Base-by-base conservation (phyloP, 2,113 vertebrate genomes). In the Sorex fumeus region DNA sequence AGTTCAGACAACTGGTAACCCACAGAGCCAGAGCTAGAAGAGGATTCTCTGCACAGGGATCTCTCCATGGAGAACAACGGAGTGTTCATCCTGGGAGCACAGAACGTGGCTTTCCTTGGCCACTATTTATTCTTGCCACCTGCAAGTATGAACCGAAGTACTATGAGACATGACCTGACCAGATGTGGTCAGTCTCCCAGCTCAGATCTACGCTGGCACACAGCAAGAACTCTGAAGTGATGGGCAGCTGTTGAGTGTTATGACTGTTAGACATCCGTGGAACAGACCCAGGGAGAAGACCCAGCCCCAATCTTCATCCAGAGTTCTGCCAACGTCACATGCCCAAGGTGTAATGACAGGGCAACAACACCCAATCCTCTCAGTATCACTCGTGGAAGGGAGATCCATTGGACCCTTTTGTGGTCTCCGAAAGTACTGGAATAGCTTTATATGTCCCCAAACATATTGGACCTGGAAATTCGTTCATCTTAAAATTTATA, bases 21-120 rank as follows among this genome's bases (percentile, higher is more conserved):
- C n/a, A 16, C n/a, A 92, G 69, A 71, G 60, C 40, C 82, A 82
- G 82, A 74, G 36, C 12, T 36, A 25, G 50, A 88, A 74, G 8
- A 36, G n/a, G n/a, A n/a, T 32, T 75, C 64, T 69, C 34, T 84
- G 74, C 18, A 85, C 10, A 57, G 67, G 34, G 45, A 23, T 79
- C 47, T 86, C 78, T 30, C 78, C 36, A 47, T 11, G 19, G 28
- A 66, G 87, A 83, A 76, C 19, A 40, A 67, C 43, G n/a, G 6
- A 8, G 0, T 74, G 64, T 15, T n/a, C n/a, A 28, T 40, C 30
- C 19, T 80, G 82, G 50, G 7, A 16, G 16, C 3, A 89, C 78
- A 71, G 19, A 27, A 43, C 6, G 13, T 79, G 40, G 40, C n/a
- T 87, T 78, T 70, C 57, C 76, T 60, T 79, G 47, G 32, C 47